These are phyloP conservation scores for Clinocottus analis DNA, from an alignment of 2,113 vertebrate species.

Conservation along the genomic window DNA sequence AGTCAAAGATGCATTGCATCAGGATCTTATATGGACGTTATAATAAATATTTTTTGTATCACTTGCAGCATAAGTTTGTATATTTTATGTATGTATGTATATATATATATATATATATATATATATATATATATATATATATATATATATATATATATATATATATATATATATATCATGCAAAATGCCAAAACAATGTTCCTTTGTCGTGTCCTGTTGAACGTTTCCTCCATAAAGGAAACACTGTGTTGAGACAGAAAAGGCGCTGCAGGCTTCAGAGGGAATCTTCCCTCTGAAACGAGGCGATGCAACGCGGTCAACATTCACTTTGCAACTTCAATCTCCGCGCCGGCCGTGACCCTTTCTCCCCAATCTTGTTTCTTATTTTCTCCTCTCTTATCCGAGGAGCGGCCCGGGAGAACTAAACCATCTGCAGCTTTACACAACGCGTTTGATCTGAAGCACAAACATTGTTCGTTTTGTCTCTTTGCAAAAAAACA, in stretches of 20 bases:
- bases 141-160: too few relatives aligned
- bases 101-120: too few relatives aligned
- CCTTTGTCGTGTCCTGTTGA: background rate
- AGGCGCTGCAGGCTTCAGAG: background rate
- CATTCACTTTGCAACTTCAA: slow-evolving; percentile 44
- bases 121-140: too few relatives aligned
- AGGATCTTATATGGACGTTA: too few relatives aligned
- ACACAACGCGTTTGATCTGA: background rate
- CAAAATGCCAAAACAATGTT: background rate
- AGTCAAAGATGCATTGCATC: too few relatives aligned
- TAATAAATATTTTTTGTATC: too few relatives aligned
- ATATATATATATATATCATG: too few relatives aligned
- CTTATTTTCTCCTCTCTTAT: slow-evolving; percentile 39
- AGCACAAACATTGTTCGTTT: background rate
- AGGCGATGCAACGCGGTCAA: background rate
- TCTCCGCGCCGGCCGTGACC: slow-evolving; percentile 37
- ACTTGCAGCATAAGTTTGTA: too few relatives aligned
- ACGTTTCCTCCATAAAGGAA: too few relatives aligned
- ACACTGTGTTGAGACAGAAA: background rate
- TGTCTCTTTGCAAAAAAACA: background rate
- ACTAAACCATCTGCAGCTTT: background rate
- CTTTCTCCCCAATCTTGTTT: slow-evolving; percentile 21
- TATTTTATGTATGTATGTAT: too few relatives aligned
- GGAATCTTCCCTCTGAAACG: background rate
- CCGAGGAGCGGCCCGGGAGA: background rate